phyloP scores from a whole-genome alignment of 2,797 vertebrate species.

The Euphonia xanthogaster region DNA sequence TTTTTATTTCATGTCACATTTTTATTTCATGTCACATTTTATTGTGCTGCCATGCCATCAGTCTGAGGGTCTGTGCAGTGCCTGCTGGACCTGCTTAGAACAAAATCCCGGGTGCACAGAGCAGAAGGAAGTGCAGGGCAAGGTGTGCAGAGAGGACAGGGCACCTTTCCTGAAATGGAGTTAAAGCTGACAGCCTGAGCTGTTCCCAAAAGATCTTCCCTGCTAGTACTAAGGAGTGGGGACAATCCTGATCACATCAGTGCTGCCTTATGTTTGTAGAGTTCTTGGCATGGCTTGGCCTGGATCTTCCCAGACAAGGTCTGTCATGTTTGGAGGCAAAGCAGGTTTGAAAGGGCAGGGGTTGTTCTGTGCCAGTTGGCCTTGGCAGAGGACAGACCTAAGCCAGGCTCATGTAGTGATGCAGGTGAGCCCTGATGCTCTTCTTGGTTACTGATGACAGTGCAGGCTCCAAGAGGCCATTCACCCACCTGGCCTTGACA shows the following conservation, averaged over 20 bases:
- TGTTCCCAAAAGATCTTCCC: neutral
- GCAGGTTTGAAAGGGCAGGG: neutral
- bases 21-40: neutral
- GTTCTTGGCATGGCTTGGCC: neutral
- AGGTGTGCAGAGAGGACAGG: neutral
- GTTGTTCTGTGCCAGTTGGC: neutral
- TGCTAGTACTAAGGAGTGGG: neutral
- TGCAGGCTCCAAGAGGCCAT: neutral
- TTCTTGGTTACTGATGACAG: neutral
- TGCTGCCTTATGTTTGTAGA: neutral
- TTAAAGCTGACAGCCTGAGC: neutral
- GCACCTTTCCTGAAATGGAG: neutral
- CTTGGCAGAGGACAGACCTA: neutral
- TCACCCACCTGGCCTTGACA: neutral
- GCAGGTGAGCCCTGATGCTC: neutral
- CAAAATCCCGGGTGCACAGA: rapidly evolving
- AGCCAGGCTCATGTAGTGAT: neutral
- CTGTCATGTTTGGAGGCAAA: neutral
- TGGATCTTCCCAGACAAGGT: neutral
- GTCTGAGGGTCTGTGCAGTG: neutral
- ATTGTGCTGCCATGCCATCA: neutral
- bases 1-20: neutral
- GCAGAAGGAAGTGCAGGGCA: neutral
- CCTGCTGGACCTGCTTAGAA: neutral
- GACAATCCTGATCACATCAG: neutral